A percentile compares a stretch with the other conserved stretches of the same genome.
Evolutionary conservation across 2,888 invertebrate species (phyloP).

Genomic region (Myopa testacea): DNA sequence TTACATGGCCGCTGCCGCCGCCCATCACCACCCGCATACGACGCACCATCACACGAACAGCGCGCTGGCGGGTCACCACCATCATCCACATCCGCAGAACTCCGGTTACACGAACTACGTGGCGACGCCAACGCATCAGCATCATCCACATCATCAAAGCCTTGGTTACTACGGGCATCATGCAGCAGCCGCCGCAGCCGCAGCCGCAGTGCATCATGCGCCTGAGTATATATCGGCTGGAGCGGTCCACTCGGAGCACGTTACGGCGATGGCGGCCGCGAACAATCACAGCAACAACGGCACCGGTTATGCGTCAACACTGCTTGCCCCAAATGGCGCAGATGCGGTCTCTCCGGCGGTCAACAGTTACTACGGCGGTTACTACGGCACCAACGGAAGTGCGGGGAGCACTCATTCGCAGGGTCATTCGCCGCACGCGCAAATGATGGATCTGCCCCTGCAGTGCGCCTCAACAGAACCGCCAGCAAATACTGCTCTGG

Average conservation of each 20-base stretch:
- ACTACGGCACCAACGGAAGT: slow-evolving; percentile 64
- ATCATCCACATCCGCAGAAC: slow-evolving; percentile 70
- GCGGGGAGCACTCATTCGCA: slow-evolving; percentile 63
- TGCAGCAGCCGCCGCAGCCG: slow-evolving; percentile 58
- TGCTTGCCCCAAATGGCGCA: slow-evolving; percentile 49
- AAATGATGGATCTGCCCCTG: slow-evolving; percentile 68
- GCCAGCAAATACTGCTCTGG: slow-evolving; percentile 67
- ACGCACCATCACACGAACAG: slow-evolving; percentile 73
- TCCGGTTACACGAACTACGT: slow-evolving; percentile 59
- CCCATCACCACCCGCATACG: slow-evolving; percentile 69
- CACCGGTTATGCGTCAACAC: slow-evolving; percentile 60
- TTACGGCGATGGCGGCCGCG: slow-evolving; percentile 41
- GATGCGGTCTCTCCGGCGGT: slow-evolving; percentile 42
- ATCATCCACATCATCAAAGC: slow-evolving; percentile 63
- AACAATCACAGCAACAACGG: slow-evolving; percentile 48
- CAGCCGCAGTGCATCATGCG: slow-evolving; percentile 59
- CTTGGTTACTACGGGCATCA: slow-evolving; percentile 63
- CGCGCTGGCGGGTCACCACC: slow-evolving; percentile 61
- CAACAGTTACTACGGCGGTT: slow-evolving; percentile 63
- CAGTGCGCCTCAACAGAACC: slow-evolving; percentile 67
- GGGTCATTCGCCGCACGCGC: slow-evolving; percentile 65
- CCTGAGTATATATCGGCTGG: slow-evolving; percentile 62
- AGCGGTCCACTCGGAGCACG: slow-evolving; percentile 58
- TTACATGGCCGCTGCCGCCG: slow-evolving; percentile 63
- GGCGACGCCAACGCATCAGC: slow-evolving; percentile 56